These are phyloP conservation scores for Hypothenemus hampei DNA, from an alignment of 1,140 invertebrate genomes.

Conservation along the genomic window DNA sequence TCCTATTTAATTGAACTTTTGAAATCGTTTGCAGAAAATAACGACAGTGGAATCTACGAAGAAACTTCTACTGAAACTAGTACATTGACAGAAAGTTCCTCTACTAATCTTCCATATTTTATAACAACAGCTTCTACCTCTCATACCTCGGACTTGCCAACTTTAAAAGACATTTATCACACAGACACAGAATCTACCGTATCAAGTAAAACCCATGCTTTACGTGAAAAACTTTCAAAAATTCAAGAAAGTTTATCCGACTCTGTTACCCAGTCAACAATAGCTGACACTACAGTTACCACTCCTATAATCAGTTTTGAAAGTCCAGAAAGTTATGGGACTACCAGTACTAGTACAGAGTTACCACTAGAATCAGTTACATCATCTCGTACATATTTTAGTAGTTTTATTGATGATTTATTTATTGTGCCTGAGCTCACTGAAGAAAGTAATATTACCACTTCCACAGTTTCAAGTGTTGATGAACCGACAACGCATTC, in stretches of 20 bases:
- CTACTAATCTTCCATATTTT: not conserved
- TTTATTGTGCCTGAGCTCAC: slow-evolving; percentile 14
- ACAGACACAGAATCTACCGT: too few species aligned
- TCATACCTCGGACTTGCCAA: slow-evolving; percentile 8
- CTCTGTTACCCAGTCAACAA: not conserved
- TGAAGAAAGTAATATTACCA: not conserved
- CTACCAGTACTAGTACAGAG: not conserved
- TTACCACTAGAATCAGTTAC: not conserved
- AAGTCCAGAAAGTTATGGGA: slow-evolving; percentile 8
- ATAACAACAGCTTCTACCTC: not conserved
- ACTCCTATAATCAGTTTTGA: slow-evolving; percentile 16
- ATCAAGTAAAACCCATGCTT: slow-evolving; percentile 16
- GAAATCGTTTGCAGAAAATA: slow-evolving; percentile 12
- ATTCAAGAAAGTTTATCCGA: slow-evolving; percentile 10
- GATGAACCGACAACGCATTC: slow-evolving; percentile 1
- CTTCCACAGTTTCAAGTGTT: too few species aligned
- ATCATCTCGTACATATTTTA: not conserved
- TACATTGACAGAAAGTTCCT: slow-evolving; percentile 6
- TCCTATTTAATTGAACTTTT: slow-evolving; percentile 12
- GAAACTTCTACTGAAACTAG: not conserved
- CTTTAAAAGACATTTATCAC: slow-evolving; percentile 9
- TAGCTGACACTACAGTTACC: slow-evolving; percentile 16
- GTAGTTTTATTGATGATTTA: slow-evolving; percentile 7
- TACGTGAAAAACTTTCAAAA: slow-evolving; percentile 35
- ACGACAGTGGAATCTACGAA: not conserved